Percentiles rank a stretch among this genome's conserved stretches.
These are phyloP conservation scores for Diploptera punctata DNA, from an alignment of 2,888 invertebrate genomes.

Conservation along the genomic window DNA sequence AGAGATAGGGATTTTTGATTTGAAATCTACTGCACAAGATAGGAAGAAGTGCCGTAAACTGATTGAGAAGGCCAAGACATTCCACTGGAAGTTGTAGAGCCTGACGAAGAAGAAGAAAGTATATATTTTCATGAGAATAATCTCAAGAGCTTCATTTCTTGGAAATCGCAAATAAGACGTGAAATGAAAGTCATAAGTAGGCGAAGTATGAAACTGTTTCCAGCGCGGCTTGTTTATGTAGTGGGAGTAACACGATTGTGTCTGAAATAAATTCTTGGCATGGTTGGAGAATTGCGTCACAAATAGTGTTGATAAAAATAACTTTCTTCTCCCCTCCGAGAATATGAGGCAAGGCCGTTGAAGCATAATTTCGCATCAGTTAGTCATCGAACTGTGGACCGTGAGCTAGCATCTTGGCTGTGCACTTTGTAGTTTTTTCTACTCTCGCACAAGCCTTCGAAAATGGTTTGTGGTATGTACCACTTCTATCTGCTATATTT, in stretches of 20 bases:
- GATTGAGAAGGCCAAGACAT: no score
- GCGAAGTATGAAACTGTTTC: not conserved
- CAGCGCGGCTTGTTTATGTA: not conserved
- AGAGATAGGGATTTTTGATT: no score
- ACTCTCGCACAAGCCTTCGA: not conserved
- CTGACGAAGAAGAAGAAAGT: no score
- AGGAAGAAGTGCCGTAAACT: no score
- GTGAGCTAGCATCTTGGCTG: not conserved
- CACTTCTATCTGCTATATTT: not conserved
- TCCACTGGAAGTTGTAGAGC: no score
- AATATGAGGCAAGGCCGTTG: not conserved
- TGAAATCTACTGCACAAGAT: no score
- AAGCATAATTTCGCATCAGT: not conserved
- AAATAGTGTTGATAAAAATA: not conserved
- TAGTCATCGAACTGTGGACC: not conserved
- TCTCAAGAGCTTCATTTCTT: no score
- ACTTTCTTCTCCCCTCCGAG: not conserved
- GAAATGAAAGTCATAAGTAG: no score
- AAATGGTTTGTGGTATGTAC: conserved; percentile 15
- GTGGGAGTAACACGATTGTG: not conserved
- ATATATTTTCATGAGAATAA: no score
- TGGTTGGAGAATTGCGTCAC: not conserved
- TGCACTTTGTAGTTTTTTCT: not conserved
- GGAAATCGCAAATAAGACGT: no score
- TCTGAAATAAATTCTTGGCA: not conserved